Conservation (phyloP, 1,140 invertebrate genomes). For the Euwallacea fornicatus region DNA sequence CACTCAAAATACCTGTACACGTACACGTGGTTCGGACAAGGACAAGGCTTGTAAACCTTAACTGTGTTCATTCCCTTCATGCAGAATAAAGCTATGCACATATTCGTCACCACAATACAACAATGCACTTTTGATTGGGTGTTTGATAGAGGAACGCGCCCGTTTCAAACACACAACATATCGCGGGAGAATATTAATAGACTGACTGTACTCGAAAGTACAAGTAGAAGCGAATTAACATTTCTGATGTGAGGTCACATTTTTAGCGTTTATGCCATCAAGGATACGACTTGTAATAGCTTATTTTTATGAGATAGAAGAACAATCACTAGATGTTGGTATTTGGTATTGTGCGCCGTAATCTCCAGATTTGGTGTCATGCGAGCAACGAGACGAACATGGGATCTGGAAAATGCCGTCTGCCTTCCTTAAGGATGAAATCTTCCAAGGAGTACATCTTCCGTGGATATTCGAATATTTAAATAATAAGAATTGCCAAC, state of each 20-base stretch:
- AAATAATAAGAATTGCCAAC: no score
- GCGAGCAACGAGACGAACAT: no score
- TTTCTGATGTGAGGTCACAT: constrained; percentile 34
- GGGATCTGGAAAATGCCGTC: no score
- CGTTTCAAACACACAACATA: not conserved
- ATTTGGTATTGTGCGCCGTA: not conserved
- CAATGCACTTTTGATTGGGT: no score
- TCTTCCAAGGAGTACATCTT: no score
- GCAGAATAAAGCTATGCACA: constrained; percentile 38
- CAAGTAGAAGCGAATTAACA: constrained; percentile 28
- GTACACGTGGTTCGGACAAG: constrained; percentile 37
- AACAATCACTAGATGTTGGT: constrained; percentile 3
- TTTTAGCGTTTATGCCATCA: constrained; percentile 10
- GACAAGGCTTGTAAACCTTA: constrained; percentile 37
- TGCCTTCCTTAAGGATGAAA: no score
- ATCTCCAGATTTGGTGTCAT: no score
- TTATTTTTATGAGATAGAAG: constrained; percentile 31
- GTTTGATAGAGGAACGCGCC: no score
- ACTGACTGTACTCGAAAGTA: constrained; percentile 8
- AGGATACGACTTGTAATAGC: constrained; percentile 21
- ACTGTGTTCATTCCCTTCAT: constrained; percentile 38
- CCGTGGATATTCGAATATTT: no score
- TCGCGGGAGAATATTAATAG: constrained; percentile 13
- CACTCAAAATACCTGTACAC: constrained; percentile 17
- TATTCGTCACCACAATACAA: not conserved